Evolutionary conservation across 2,113 vertebrate genomes (phyloP).

Genomic region (Colaptes auratus): DNA sequence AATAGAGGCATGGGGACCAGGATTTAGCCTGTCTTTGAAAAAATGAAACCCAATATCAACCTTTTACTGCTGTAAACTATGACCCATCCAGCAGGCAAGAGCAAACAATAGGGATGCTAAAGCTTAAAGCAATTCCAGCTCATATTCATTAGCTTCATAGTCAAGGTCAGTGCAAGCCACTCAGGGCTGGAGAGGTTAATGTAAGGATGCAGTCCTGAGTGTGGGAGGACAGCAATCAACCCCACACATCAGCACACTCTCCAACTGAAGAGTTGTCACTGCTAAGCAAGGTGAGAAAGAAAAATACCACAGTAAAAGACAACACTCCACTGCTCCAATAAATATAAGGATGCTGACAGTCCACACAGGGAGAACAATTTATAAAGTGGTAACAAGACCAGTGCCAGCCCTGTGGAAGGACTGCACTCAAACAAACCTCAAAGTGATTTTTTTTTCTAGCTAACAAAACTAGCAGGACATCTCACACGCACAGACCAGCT

Average conservation of each 20-base stretch:
- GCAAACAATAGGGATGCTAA: neutral
- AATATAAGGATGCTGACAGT: neutral
- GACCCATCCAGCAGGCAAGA: neutral
- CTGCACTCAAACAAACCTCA: neutral
- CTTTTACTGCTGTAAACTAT: neutral
- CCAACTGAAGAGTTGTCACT: neutral
- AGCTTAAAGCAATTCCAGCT: neutral
- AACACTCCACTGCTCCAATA: neutral
- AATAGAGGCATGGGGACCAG: accelerated
- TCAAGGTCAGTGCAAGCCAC: neutral
- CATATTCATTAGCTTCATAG: neutral
- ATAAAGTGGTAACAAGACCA: neutral
- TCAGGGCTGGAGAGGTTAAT: neutral
- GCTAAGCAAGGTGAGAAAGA: neutral
- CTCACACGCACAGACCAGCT: neutral
- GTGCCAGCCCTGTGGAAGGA: neutral
- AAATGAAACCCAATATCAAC: neutral
- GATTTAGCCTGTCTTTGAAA: neutral
- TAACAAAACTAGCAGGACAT: neutral
- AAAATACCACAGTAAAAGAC: neutral
- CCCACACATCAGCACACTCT: neutral
- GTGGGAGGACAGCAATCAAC: slow-evolving; percentile 20
- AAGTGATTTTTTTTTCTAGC: neutral
- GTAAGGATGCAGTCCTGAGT: accelerated
- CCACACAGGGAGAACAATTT: neutral